Evolutionary conservation across 2,797 vertebrate genomes (phyloP).

Genomic region (Myripristis murdjan): DNA sequence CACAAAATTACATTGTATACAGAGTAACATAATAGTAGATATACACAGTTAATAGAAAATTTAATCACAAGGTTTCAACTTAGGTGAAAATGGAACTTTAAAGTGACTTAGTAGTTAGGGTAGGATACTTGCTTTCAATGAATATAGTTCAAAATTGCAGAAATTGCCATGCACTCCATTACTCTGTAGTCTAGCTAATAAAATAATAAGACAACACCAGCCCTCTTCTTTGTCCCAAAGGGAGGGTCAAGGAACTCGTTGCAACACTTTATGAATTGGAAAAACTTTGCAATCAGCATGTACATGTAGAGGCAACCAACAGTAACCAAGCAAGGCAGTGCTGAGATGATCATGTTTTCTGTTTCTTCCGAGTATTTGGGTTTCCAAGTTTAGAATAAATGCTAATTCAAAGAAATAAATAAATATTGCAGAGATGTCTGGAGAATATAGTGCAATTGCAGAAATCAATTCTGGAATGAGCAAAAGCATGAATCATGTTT

Average conservation of each 20-base stretch:
- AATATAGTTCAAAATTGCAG: background rate
- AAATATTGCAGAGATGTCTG: conserved; percentile 16
- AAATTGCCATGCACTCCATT: background rate
- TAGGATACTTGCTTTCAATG: background rate
- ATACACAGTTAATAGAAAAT: background rate
- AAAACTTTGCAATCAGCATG: conserved; percentile 35
- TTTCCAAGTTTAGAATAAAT: conserved; percentile 27
- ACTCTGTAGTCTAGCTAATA: background rate
- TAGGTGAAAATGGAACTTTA: background rate
- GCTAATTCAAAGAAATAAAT: no score
- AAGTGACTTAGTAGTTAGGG: no score
- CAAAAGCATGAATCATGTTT: conserved; percentile 60
- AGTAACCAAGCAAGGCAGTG: conserved; percentile 27
- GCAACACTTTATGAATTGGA: conserved; percentile 41
- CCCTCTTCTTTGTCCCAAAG: conserved; percentile 39
- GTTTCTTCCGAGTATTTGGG: conserved; percentile 44
- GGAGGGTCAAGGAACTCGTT: background rate
- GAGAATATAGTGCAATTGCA: conserved; percentile 47
- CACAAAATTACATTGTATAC: conserved; percentile 4
- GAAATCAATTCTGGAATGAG: conserved; percentile 59
- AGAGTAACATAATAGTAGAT: background rate
- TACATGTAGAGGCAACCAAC: conserved; percentile 28
- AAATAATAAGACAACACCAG: conserved; percentile 36
- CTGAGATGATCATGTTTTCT: conserved; percentile 39
- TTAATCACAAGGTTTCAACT: background rate